Base-by-base conservation (phyloP, 2,797 vertebrate species). In the Salmo trutta region DNA sequence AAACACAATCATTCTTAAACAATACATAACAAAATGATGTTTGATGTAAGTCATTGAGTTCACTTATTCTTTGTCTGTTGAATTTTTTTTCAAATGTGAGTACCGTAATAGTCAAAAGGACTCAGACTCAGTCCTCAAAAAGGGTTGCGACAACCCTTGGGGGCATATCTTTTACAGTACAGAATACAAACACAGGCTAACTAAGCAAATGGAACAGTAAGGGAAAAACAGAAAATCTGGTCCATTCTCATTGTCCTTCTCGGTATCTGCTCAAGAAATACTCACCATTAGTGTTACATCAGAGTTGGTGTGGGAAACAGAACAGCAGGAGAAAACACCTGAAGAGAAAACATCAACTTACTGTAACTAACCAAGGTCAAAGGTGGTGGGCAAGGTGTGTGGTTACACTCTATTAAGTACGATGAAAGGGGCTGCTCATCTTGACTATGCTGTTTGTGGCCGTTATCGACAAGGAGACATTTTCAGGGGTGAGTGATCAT, bases 371-470 rank as follows among this genome's bases (percentile, higher is more conserved):
- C 59, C 4, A 24, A n/a, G 21, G 21, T 64, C 21, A 21, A 64
- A 64, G 59, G 21, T 59, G 56, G 19, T 5, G n/a, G n/a, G 8
- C 59, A 24, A 21, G 7, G 59, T 14, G 21, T 64, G 59, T 64
- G 8, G 2, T 10, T 47, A 2, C 1, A 12, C 24, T 64, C 62
- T 31, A 27, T 71, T 66, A n/a, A 36, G 78, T 88, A 91, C 0
- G 54, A 94, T 94, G 94, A 94, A 94, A 71, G 88, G 82, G 54
- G 33, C 77, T 94, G 71, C 3, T 31, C 52, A 7, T 56, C 54
- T 14, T 59, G 71, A 33, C 29, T 33, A 24, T 24, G 3, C 52
- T 73, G 15, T 59, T 73, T 17, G 53, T 73, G 52, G 29, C 16
- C 7, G 71, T 73, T 73, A 33, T 59, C 29, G 53, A 27, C 27